A percentile compares a stretch with the other conserved stretches of the same genome.
Conservation (phyloP, 2,113 vertebrate genomes). For the Dipodomys stephensi region DNA sequence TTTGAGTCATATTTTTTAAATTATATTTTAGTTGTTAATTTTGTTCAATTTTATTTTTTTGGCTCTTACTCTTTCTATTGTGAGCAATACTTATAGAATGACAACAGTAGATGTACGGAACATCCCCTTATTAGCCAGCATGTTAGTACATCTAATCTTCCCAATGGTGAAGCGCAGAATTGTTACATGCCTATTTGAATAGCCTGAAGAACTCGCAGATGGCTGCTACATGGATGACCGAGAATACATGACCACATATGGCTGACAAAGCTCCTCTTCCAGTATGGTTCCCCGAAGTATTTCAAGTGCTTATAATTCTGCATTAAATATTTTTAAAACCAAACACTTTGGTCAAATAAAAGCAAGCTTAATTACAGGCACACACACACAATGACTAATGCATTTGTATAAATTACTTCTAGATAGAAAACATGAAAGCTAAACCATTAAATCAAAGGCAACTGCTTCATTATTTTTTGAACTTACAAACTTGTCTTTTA, state of each 20-base stretch:
- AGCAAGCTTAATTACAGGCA: conserved; percentile 12
- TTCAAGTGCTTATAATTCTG: not conserved
- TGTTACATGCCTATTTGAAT: not conserved
- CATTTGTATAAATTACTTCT: not conserved
- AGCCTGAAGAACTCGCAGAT: not conserved
- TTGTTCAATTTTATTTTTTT: not conserved
- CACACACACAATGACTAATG: not conserved
- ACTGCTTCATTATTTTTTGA: not conserved
- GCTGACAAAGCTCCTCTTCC: not conserved
- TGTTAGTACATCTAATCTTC: not conserved
- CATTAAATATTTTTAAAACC: conserved; percentile 45
- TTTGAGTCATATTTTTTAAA: too few relatives aligned
- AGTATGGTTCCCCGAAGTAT: not conserved
- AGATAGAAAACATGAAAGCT: conserved; percentile 1
- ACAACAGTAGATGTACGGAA: not conserved
- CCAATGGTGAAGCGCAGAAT: not conserved
- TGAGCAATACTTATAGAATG: not conserved
- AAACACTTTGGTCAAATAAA: not conserved
- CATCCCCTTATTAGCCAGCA: not conserved
- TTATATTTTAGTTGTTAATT: not conserved
- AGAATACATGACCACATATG: not conserved
- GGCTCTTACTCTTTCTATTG: not conserved
- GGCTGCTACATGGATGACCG: fast-evolving
- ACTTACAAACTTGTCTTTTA: not conserved
- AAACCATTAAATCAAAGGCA: not conserved